Conservation (phyloP, 2,797 vertebrate species). For the Dendrocincla tyrannina region DNA sequence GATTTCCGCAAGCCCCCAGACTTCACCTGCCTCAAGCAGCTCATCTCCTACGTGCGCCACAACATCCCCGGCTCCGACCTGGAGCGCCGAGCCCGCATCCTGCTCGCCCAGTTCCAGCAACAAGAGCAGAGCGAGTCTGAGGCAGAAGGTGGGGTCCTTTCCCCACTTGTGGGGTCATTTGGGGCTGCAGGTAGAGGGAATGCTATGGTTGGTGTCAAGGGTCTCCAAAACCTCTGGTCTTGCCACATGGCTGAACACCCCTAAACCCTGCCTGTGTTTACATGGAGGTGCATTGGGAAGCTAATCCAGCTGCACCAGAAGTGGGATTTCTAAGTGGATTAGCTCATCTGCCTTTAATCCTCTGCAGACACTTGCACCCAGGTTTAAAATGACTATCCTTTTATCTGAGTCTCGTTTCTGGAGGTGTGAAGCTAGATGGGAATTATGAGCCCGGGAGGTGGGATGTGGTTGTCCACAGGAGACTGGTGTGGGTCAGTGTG, state of each 20-base stretch:
- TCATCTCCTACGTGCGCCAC: conserved; percentile 87
- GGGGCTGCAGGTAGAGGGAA: neutral
- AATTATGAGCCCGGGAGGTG: neutral
- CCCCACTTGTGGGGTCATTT: rapidly evolving
- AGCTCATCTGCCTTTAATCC: conserved; percentile 29
- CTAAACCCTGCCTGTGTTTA: neutral
- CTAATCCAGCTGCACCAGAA: neutral
- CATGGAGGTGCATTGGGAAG: neutral
- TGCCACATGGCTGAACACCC: neutral
- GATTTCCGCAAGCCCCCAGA: conserved; percentile 90
- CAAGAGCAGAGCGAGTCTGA: conserved; percentile 82
- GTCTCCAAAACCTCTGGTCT: neutral
- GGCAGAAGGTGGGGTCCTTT: conserved; percentile 75
- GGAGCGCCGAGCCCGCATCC: conserved; percentile 89
- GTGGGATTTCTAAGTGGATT: neutral
- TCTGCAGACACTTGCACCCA: neutral
- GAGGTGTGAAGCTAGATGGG: neutral
- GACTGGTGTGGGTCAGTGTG: rapidly evolving
- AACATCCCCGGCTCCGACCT: conserved; percentile 92
- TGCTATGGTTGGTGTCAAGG: neutral
- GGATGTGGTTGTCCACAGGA: neutral
- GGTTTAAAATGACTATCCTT: neutral
- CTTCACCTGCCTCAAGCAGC: conserved; percentile 89
- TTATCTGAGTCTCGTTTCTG: neutral
- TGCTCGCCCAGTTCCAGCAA: conserved; percentile 89